phyloP scores from a whole-genome alignment of 2,797 vertebrate species.

The Thaleichthys pacificus region DNA sequence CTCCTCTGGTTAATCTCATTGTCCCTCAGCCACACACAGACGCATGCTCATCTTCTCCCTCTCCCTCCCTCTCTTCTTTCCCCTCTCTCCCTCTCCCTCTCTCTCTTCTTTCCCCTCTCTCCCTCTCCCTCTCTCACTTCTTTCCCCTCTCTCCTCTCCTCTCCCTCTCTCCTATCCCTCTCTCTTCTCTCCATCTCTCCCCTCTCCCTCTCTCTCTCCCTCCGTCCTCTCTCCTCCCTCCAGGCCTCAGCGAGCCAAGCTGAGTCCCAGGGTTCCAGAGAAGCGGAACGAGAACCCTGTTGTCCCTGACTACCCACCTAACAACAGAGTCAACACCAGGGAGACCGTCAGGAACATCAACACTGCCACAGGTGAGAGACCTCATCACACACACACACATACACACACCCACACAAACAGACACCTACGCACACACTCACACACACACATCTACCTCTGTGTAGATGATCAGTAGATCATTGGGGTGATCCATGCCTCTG shows the following conservation, averaged over 20 bases:
- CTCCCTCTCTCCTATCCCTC: background rate
- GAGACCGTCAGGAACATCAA: conserved; percentile 82
- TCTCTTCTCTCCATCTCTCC: background rate
- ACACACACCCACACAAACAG: background rate
- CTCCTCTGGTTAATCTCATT: background rate
- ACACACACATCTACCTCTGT: conserved; percentile 21
- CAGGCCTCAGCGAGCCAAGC: conserved; percentile 83
- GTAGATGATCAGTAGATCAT: too few relatives aligned
- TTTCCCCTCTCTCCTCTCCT: too few relatives aligned
- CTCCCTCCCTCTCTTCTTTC: too few relatives aligned
- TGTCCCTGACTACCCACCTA: conserved; percentile 77
- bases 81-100: background rate
- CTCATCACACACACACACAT: background rate
- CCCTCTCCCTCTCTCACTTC: background rate
- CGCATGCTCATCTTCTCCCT: too few relatives aligned
- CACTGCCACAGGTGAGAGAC: conserved; percentile 73
- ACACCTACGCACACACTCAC: conserved; percentile 5
- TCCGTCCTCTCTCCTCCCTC: background rate
- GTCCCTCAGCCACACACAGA: too few relatives aligned
- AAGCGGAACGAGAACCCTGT: conserved; percentile 74
- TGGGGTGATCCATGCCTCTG: too few relatives aligned
- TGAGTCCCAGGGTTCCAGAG: conserved; percentile 70
- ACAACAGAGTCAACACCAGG: conserved; percentile 78
- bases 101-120: background rate
- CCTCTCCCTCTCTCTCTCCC: background rate